Conservation (phyloP, 2,888 invertebrate species). For the Oscheius sp. region DNA sequence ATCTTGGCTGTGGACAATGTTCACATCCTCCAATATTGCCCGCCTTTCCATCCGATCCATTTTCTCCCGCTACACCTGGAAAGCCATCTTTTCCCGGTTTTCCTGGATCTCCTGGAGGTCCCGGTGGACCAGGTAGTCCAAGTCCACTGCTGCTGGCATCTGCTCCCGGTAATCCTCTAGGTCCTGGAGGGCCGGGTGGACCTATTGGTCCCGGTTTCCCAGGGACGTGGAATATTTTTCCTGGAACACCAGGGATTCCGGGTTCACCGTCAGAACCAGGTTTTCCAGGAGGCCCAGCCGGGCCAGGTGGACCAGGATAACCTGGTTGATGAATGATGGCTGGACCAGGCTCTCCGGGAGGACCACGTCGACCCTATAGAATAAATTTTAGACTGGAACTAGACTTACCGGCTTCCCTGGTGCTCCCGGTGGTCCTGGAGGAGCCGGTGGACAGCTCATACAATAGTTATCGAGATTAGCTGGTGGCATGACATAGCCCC, state of each 20-base stretch:
- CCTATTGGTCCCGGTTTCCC: slow-evolving; percentile 37
- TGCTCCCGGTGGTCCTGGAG: slow-evolving; percentile 46
- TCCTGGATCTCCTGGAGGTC: neutral
- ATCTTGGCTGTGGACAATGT: slow-evolving; percentile 41
- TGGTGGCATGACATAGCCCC: slow-evolving; percentile 11
- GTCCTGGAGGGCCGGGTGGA: slow-evolving; percentile 44
- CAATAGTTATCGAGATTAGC: slow-evolving; percentile 46
- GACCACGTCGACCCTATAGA: slow-evolving; percentile 37
- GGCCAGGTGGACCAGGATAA: slow-evolving; percentile 41
- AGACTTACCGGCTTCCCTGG: slow-evolving; percentile 41
- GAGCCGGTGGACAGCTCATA: slow-evolving; percentile 54
- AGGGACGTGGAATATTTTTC: slow-evolving; percentile 1
- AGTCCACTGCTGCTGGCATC: slow-evolving; percentile 10
- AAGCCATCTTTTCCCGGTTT: slow-evolving; percentile 6
- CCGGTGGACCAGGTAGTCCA: neutral
- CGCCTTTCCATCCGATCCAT: slow-evolving; percentile 31
- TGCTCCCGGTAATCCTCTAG: slow-evolving; percentile 37
- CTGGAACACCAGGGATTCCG: slow-evolving; percentile 10
- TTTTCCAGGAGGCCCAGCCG: slow-evolving; percentile 24
- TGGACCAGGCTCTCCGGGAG: slow-evolving; percentile 34
- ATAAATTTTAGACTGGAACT: too few species aligned
- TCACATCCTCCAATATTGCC: slow-evolving; percentile 33
- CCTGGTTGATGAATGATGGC: slow-evolving; percentile 39
- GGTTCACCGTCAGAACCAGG: neutral
- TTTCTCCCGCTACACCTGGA: slow-evolving; percentile 30